Evolutionary conservation across 2,797 vertebrate genomes (phyloP).

Genomic region (Tinamus major): DNA sequence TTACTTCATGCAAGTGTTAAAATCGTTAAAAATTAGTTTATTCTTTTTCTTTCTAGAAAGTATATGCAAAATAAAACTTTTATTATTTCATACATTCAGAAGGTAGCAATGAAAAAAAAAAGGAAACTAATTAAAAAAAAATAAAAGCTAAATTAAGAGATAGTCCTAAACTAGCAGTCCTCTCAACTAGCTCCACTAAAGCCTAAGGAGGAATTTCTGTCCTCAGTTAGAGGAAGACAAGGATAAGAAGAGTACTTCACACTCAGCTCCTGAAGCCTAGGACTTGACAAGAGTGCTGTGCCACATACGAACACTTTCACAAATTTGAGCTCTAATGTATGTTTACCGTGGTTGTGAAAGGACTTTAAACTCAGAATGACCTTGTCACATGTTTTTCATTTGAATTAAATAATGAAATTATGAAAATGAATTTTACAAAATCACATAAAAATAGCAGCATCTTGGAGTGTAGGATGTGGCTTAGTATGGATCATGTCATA

Average conservation of each 20-base stretch:
- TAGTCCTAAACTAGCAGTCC: neutral
- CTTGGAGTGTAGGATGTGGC: neutral
- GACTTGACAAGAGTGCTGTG: neutral
- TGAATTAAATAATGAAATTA: neutral
- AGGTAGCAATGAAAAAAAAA: neutral
- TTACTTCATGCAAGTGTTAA: neutral
- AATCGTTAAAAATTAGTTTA: neutral
- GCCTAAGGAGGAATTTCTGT: neutral
- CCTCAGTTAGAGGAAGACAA: neutral
- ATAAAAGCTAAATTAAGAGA: neutral
- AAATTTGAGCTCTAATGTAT: neutral
- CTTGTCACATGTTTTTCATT: neutral
- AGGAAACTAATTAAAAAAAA: neutral
- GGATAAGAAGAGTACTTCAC: neutral
- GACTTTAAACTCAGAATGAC: neutral
- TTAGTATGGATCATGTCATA: rapidly evolving
- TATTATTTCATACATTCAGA: neutral
- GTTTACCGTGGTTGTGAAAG: neutral
- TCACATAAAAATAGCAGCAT: neutral
- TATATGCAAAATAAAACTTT: neutral
- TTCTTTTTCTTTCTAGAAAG: neutral
- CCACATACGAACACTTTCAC: neutral
- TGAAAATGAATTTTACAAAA: neutral
- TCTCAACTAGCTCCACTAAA: neutral
- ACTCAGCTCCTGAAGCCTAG: neutral